A percentile compares a stretch with the other conserved stretches of the same genome.
Conservation (phyloP, 2,113 vertebrate genomes). For the Anarrhichthys ocellatus region DNA sequence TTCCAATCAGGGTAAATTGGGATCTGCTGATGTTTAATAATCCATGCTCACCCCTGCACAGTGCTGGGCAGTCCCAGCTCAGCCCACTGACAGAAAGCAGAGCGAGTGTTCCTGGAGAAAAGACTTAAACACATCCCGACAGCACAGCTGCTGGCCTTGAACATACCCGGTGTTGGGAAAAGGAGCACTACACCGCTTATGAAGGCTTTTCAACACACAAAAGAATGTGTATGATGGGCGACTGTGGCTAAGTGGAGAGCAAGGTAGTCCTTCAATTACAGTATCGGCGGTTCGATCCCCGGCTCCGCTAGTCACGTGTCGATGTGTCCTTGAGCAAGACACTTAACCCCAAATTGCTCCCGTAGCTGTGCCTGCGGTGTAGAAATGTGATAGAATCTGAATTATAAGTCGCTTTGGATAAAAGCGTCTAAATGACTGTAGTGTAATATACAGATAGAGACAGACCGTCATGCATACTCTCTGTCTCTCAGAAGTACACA, state of each 20-base stretch:
- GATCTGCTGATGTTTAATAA: constrained; percentile 72
- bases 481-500: constrained; percentile 19
- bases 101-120: constrained; percentile 70
- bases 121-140: constrained; percentile 73
- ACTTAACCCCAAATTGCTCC: no score
- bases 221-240: constrained; percentile 1
- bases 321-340: no score
- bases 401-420: no score
- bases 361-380: no score
- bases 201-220: constrained; percentile 26
- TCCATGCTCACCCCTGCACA: constrained; percentile 57
- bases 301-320: no score
- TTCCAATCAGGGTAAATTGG: constrained; percentile 63
- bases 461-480: constrained; percentile 19
- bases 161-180: constrained; percentile 60
- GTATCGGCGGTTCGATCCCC: no score
- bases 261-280: no score
- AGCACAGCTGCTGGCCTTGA: constrained; percentile 75
- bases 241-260: no score
- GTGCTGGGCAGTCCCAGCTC: constrained; percentile 33
- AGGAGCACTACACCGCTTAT: constrained; percentile 39
- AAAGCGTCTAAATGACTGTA: no score
- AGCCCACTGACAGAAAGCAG: constrained; percentile 74
- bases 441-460: background rate
- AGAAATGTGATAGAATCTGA: no score